Conservation (phyloP, 2,888 invertebrate species). For the Acrobasis repandana region DNA sequence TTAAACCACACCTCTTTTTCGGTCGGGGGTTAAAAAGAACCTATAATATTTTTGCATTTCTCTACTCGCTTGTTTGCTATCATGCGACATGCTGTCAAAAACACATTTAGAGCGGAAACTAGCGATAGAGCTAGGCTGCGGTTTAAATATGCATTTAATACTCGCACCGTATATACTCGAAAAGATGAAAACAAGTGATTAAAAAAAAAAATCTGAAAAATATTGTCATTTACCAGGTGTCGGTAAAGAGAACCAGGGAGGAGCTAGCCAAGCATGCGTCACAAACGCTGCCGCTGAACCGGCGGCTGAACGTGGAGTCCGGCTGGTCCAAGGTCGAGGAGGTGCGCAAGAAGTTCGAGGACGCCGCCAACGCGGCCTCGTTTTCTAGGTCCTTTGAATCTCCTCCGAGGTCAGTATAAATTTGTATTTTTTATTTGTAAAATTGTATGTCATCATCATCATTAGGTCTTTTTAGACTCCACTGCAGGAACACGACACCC, state of each 20-base stretch:
- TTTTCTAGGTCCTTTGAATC: constrained; percentile 74
- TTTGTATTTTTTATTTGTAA: too few relatives aligned
- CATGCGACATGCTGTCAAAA: too few relatives aligned
- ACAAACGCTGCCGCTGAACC: constrained; percentile 62
- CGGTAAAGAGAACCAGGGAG: constrained; percentile 69
- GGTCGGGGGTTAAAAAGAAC: too few relatives aligned
- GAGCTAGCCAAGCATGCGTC: constrained; percentile 74
- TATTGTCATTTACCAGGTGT: constrained; percentile 38
- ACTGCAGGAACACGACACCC: too few relatives aligned
- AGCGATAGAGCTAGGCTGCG: too few relatives aligned
- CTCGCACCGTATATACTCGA: background rate
- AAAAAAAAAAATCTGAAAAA: constrained; percentile 1
- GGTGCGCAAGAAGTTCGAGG: constrained; percentile 76
- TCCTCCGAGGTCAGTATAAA: constrained; percentile 63
- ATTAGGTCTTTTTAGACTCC: too few relatives aligned
- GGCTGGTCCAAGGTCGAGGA: constrained; percentile 80
- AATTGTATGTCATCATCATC: too few relatives aligned
- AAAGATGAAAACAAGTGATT: background rate
- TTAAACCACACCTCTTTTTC: too few relatives aligned
- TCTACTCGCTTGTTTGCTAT: too few relatives aligned
- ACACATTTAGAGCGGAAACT: too few relatives aligned
- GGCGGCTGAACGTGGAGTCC: constrained; percentile 75
- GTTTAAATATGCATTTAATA: too few relatives aligned
- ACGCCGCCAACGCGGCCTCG: constrained; percentile 55
- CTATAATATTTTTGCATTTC: too few relatives aligned